A percentile compares a stretch with the other conserved stretches of the same genome.
These are phyloP conservation scores for Galerucella nymphaeae DNA, from an alignment of 2,888 invertebrate species.

Conservation along the genomic window DNA sequence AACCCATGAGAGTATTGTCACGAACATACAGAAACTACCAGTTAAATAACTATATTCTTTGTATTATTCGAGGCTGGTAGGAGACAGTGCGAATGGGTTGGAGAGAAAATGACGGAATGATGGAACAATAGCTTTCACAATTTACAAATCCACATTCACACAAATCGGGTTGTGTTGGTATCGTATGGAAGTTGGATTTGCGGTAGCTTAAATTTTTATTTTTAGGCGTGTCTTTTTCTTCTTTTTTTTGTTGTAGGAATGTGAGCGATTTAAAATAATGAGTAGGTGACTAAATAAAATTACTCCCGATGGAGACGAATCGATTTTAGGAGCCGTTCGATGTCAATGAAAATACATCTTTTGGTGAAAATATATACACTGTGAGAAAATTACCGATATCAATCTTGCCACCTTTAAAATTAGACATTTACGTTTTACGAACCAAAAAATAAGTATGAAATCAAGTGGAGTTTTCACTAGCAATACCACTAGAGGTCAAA, in stretches of 20 bases:
- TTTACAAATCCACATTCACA: constrained; percentile 11
- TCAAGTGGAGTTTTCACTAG: too few relatives aligned
- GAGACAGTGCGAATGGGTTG: neutral
- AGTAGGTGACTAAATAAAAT: too few relatives aligned
- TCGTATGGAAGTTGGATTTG: constrained; percentile 8
- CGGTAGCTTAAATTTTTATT: constrained; percentile 1
- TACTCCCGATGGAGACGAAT: too few relatives aligned
- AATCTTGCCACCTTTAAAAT: too few relatives aligned
- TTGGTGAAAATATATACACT: too few relatives aligned
- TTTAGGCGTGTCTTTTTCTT: neutral
- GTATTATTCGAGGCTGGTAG: neutral
- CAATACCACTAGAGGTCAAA: too few relatives aligned
- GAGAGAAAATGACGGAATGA: neutral
- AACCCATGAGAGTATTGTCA: constrained; percentile 27
- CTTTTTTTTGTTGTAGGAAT: neutral
- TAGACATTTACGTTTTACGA: too few relatives aligned
- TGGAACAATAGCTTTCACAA: constrained; percentile 13
- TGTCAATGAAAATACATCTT: too few relatives aligned
- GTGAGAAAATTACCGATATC: too few relatives aligned
- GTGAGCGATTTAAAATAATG: neutral
- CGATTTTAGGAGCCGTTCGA: too few relatives aligned
- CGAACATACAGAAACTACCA: constrained; percentile 22
- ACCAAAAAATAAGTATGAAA: too few relatives aligned
- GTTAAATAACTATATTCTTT: constrained; percentile 9
- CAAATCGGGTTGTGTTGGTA: neutral